phyloP scores from a whole-genome alignment of 2,113 vertebrate genomes.

The Delphinapterus leucas region DNA sequence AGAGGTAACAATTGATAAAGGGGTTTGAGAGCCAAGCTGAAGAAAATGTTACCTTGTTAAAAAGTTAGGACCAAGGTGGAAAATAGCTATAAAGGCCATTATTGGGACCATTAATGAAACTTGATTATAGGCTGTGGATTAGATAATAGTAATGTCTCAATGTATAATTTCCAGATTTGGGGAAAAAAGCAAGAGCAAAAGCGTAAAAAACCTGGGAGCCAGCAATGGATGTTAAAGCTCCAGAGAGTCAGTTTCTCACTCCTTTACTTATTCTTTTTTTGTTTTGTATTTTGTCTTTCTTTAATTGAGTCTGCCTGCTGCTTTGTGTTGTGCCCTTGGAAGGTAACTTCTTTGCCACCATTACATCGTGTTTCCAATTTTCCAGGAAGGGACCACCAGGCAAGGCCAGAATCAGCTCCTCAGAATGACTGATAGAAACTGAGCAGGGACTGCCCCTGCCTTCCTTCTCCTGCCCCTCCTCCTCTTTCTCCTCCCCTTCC shows the following conservation, averaged over 20 bases:
- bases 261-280: not conserved
- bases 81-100: not conserved
- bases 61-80: constrained; percentile 34
- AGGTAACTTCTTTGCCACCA: not conserved
- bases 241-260: not conserved
- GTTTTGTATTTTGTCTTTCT: not conserved
- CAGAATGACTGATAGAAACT: not conserved
- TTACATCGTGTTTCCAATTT: not conserved
- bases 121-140: not conserved
- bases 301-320: not conserved
- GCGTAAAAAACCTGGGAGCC: not conserved
- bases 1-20: constrained; percentile 46
- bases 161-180: constrained; percentile 1
- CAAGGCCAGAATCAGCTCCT: not conserved
- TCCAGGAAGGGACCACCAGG: not conserved
- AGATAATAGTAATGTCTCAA: not conserved
- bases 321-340: not conserved
- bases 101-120: not conserved
- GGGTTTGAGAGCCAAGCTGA: constrained; percentile 53
- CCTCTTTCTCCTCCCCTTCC: not conserved
- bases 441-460: not conserved
- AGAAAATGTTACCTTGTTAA: constrained; percentile 65
- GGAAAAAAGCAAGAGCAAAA: not conserved
- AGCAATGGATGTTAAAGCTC: not conserved
- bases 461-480: fast-evolving